Base-by-base conservation (phyloP, 2,888 invertebrate species). In the Hipparchia semele region DNA sequence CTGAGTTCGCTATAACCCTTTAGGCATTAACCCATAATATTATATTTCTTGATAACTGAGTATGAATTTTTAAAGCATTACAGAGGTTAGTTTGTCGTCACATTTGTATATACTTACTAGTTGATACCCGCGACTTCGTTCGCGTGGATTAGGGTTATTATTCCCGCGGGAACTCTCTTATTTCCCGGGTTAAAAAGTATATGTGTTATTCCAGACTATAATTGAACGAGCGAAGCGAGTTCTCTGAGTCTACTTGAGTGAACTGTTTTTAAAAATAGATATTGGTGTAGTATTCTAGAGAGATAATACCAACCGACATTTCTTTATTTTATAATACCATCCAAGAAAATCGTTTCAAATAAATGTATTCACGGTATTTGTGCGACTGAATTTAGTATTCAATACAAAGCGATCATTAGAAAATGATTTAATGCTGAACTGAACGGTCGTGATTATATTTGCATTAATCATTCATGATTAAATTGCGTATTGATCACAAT, bases 361-460 rank as follows among this genome's bases (percentile, higher is more conserved):
- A 61, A 45, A n/a, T n/a, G 58, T 39, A 61, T 61, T 61, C 12
- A 61, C 2, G 60, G 6, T n/a, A 13, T 10, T 9, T 13, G 13
- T 3, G 46, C 62, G 13, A 46, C 62, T 61, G 39, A 61, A 62
- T 62, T 49, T 49, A 64, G 13, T 49, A 64, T 64, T 49, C 64
- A 64, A 23, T 23, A 23, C 64, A 51, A 51, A 51, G 68, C 68
- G 70, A 76, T 76, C 75, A 70, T 79, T 79, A 78, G 77, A 74
- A 78, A 82, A 84, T 81, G 75, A 84, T 85, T 86, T 83, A 76
- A 81, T 77, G 76, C 76, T 39, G 76, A 77, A 79, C 76, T 78
- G 75, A 76, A 76, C 74, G 68, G 70, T 73, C 72, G 69, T 81
- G 82, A 83, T 83, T 86, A 80, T 78, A 85, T 85, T 88, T 82